These are phyloP conservation scores for Hassar affinis DNA, from an alignment of 2,113 vertebrate species.

Conservation along the genomic window DNA sequence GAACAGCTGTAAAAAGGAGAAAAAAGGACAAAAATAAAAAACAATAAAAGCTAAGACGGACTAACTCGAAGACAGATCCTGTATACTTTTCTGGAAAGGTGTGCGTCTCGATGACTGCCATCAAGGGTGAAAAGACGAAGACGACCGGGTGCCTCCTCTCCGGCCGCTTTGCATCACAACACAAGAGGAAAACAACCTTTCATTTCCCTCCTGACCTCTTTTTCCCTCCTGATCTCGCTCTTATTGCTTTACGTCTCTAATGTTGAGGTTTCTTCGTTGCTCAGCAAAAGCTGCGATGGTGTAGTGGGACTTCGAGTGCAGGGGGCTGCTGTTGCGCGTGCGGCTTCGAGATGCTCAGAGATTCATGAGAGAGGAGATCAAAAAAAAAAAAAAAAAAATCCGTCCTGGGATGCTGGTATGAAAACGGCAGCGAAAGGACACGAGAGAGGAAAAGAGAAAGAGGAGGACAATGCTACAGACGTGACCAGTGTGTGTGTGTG, in stretches of 20 bases:
- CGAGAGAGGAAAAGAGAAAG: conserved; percentile 9
- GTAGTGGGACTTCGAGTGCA: neutral
- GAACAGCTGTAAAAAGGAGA: conserved; percentile 33
- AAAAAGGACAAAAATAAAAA: conserved; percentile 26
- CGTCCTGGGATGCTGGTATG: conserved; percentile 50
- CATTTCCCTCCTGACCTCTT: conserved; percentile 13
- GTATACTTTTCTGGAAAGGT: conserved; percentile 22
- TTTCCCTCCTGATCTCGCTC: conserved; percentile 8
- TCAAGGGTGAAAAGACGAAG: conserved; percentile 4
- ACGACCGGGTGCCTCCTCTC: conserved; percentile 35
- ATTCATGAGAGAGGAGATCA: conserved; percentile 75
- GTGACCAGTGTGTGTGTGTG: conserved; percentile 48
- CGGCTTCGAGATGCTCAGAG: conserved; percentile 54
- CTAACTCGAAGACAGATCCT: neutral
- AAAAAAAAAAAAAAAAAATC: no score
- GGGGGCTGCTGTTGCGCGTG: conserved; percentile 44
- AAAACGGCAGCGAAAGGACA: neutral
- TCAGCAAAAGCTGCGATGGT: conserved; percentile 11
- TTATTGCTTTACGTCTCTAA: conserved; percentile 17
- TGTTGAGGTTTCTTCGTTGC: neutral
- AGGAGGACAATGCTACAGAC: conserved; percentile 54
- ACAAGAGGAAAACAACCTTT: conserved; percentile 20
- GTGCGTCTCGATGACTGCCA: conserved; percentile 23
- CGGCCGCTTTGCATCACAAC: conserved; percentile 30
- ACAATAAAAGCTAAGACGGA: conserved; percentile 34